Evolutionary conservation across 2,797 vertebrate species (phyloP).

Genomic region (Parambassis ranga): DNA sequence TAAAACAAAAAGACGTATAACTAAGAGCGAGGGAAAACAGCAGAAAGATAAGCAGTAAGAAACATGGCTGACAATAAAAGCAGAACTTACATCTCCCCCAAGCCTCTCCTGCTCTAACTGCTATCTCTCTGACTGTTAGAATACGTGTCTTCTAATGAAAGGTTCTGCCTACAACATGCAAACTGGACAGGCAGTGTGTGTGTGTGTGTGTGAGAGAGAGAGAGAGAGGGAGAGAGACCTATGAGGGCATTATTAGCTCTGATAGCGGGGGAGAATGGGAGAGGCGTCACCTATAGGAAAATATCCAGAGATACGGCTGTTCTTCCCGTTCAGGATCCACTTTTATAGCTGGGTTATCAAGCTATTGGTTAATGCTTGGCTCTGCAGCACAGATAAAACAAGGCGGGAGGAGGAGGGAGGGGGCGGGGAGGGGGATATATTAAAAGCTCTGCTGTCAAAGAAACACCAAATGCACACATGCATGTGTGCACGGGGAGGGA

Average conservation of each 20-base stretch:
- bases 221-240: slow-evolving; percentile 17
- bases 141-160: slow-evolving; percentile 27
- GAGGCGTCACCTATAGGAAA: slow-evolving; percentile 53
- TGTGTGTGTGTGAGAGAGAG: not conserved
- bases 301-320: slow-evolving; percentile 52
- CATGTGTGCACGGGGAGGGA: not conserved
- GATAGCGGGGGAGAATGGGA: slow-evolving; percentile 41
- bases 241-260: slow-evolving; percentile 63
- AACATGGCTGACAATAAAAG: slow-evolving; percentile 18
- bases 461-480: not conserved
- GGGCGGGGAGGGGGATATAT: slow-evolving; percentile 26
- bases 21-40: not conserved
- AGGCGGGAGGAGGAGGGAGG: slow-evolving; percentile 29
- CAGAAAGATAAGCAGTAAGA: not conserved
- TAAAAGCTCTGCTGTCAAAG: slow-evolving; percentile 37
- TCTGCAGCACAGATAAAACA: slow-evolving; percentile 67
- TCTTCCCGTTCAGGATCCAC: slow-evolving; percentile 47
- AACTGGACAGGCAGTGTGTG: slow-evolving; percentile 18
- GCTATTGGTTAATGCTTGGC: slow-evolving; percentile 73
- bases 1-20: not conserved
- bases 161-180: slow-evolving; percentile 34
- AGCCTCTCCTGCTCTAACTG: slow-evolving; percentile 7
- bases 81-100: not conserved
- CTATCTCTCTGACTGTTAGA: slow-evolving; percentile 31
- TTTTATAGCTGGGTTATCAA: slow-evolving; percentile 78